Conservation (phyloP, 2,113 vertebrate species). For the Turnix velox region DNA sequence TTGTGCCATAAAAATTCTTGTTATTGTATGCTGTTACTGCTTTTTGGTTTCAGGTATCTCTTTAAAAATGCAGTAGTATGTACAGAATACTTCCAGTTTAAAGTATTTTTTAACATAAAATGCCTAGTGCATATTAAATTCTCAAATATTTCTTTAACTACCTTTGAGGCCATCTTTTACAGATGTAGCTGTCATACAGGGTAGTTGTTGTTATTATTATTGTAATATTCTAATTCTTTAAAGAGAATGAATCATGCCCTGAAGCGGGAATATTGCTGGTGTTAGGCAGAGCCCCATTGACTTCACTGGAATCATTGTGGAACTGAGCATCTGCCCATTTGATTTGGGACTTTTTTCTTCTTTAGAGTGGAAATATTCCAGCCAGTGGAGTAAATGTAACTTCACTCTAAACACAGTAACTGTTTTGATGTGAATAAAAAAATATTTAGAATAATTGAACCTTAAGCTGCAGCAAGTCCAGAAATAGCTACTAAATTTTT, state of each 20-base stretch:
- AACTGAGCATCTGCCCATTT: neutral
- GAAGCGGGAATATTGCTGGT: accelerated
- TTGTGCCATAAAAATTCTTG: neutral
- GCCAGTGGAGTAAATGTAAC: neutral
- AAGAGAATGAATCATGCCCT: neutral
- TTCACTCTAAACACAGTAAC: neutral
- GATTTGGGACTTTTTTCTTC: neutral
- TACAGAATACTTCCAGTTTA: neutral
- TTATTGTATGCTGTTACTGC: neutral
- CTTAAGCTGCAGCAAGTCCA: neutral
- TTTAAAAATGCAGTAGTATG: neutral
- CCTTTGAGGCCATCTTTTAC: neutral
- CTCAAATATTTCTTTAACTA: neutral
- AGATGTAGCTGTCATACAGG: neutral
- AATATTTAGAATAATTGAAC: neutral
- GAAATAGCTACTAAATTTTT: neutral
- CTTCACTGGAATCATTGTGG: conserved; percentile 45
- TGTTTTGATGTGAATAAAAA: neutral
- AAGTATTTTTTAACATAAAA: neutral
- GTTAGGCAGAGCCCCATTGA: conserved; percentile 8
- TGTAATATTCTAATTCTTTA: neutral
- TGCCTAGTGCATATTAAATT: neutral
- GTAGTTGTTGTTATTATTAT: neutral
- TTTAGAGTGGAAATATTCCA: neutral
- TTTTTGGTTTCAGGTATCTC: neutral